Base-by-base conservation (phyloP, 2,113 vertebrate genomes). In the Carlito syrichta region DNA sequence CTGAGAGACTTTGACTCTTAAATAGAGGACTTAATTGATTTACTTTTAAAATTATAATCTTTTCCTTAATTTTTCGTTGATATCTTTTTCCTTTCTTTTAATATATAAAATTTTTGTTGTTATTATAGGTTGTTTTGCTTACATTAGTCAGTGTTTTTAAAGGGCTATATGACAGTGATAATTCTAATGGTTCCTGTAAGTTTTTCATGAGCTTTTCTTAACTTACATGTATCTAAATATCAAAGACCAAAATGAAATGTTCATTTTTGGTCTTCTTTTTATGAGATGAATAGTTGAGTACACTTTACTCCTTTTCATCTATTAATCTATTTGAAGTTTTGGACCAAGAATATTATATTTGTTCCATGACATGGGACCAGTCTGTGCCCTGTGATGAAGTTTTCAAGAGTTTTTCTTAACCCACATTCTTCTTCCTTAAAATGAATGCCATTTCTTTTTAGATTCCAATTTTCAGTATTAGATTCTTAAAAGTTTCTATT, bases 281-380 rank as follows among this genome's bases (percentile, higher is more conserved):
- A 17, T 45, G 63, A 92, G 54, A 69, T 30, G 82, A 93, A 77
- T 86, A 86, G 10, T 43, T 87, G 63, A 84, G 20, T 58, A 81
- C 32, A 48, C n/a, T 68, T 81, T 23, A 56, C 40, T 78, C 52
- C 90, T 52, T 52, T 85, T 76, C 71, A 91, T 95, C 71, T 73
- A 38, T 71, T 88, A 94, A 76, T 93, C 86, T 91, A 66, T 91
- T 86, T 93, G 86, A 96, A 96, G 48, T 96, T 94, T 92, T 54
- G 87, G 16, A 96, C 92, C 76, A 93, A 71, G 71, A 88, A 87
- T 68, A 63, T 60, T 87, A 13, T 45, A 79, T 86, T 77, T 92
- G 81, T 68, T 48, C 81, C 74, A 58, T 83, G 68, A 60, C 54
- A 48, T 62, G 35, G 50, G 74, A 45, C 13, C 20, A 77, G 38